Evolutionary conservation across 2,888 invertebrate genomes (phyloP).

Genomic region (Nesidiocoris tenuis): DNA sequence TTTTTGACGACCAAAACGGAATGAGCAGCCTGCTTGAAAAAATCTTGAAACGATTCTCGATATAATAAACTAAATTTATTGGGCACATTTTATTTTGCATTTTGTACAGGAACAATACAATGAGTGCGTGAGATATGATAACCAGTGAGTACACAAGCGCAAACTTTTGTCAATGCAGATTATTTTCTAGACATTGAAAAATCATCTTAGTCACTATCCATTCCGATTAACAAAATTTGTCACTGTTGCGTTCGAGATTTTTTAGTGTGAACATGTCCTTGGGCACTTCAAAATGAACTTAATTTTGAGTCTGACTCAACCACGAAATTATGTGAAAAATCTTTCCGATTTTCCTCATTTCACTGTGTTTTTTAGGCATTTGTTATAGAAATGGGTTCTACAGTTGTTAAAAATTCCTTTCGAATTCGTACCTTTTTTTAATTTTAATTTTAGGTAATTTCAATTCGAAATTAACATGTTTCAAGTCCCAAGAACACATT

Average conservation of each 20-base stretch:
- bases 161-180: constrained; percentile 10
- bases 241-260: background rate
- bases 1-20: constrained; percentile 3
- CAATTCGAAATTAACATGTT: too few relatives aligned
- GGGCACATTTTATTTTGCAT: constrained; percentile 55
- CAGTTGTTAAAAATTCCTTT: too few relatives aligned
- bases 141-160: constrained; percentile 45
- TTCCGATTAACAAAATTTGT: background rate
- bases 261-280: background rate
- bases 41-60: constrained; percentile 16
- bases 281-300: too few relatives aligned
- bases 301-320: too few relatives aligned
- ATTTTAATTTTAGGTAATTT: too few relatives aligned
- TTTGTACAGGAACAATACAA: constrained; percentile 46
- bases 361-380: too few relatives aligned
- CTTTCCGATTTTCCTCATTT: too few relatives aligned
- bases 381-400: too few relatives aligned
- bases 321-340: too few relatives aligned
- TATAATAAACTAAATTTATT: constrained; percentile 60
- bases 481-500: too few relatives aligned
- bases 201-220: background rate
- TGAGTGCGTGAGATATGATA: constrained; percentile 45
- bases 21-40: background rate
- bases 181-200: constrained; percentile 7
- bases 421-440: too few relatives aligned